These are phyloP conservation scores for Cephus nigrinus DNA, from an alignment of 2,888 invertebrate species.

Conservation along the genomic window DNA sequence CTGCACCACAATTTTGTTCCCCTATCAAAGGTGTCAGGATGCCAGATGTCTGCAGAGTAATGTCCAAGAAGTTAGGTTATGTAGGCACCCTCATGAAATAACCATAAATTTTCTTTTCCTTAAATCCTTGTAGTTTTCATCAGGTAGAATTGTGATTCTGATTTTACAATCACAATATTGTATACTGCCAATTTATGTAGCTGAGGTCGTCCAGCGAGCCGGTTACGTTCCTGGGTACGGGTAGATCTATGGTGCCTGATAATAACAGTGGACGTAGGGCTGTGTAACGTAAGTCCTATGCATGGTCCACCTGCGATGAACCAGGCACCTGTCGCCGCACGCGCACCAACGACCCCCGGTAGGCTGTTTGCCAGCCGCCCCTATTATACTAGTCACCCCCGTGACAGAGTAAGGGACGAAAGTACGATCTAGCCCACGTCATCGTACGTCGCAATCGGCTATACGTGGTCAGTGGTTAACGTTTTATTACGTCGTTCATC, in stretches of 20 bases:
- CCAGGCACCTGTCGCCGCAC: slow-evolving; percentile 54
- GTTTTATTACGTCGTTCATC: not conserved
- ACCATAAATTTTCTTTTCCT: not conserved
- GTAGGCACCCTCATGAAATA: not conserved
- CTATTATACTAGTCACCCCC: not conserved
- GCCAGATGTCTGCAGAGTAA: not conserved
- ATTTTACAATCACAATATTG: not conserved
- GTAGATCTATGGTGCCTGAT: not conserved
- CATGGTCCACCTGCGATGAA: slow-evolving; percentile 57
- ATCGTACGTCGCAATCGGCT: not conserved
- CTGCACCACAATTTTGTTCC: not conserved
- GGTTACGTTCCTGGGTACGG: not conserved
- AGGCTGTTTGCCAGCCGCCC: slow-evolving; percentile 4
- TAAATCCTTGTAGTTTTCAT: not conserved
- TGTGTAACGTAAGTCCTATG: slow-evolving; percentile 31
- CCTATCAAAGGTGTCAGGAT: not conserved
- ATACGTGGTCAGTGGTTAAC: not conserved
- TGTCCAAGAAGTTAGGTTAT: not conserved
- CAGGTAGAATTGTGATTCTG: not conserved
- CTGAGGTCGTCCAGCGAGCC: not conserved
- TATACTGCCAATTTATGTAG: not conserved
- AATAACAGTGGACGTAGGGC: slow-evolving; percentile 10
- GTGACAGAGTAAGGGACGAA: slow-evolving; percentile 3
- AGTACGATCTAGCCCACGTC: slow-evolving; percentile 5
- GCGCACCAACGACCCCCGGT: slow-evolving; percentile 36